These are phyloP conservation scores for Megalops cyprinoides DNA, from an alignment of 2,797 vertebrate genomes.

Conservation along the genomic window DNA sequence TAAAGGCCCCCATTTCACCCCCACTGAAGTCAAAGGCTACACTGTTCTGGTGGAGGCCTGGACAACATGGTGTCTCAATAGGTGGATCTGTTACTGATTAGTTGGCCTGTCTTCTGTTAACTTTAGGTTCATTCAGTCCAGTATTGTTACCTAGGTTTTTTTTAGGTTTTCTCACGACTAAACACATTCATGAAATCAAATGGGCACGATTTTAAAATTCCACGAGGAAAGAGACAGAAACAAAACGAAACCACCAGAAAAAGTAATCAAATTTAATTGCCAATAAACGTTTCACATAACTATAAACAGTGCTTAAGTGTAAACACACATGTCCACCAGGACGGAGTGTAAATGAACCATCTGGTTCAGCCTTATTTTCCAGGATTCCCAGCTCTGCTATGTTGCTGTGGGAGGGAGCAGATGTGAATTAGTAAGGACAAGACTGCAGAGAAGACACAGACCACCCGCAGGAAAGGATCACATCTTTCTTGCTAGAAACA, in stretches of 20 bases:
- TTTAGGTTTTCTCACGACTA: not conserved
- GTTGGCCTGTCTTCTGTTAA: not conserved
- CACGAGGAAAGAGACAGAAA: not conserved
- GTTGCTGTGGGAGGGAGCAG: conserved; percentile 17
- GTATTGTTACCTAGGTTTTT: not conserved
- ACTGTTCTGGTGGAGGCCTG: conserved; percentile 12
- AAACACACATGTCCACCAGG: not conserved
- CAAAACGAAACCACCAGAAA: not conserved
- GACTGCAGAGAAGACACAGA: conserved; percentile 17
- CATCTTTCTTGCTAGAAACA: conserved; percentile 21
- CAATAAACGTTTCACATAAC: conserved; percentile 15
- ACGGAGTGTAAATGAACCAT: conserved; percentile 17
- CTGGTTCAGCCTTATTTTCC: conserved; percentile 19
- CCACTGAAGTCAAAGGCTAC: conserved; percentile 5
- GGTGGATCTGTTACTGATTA: not conserved
- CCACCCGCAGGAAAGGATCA: conserved; percentile 35
- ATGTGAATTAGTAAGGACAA: conserved; percentile 31
- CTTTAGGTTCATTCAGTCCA: not conserved
- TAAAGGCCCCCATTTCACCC: not conserved
- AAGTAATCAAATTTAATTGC: not conserved
- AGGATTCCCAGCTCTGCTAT: conserved; percentile 5
- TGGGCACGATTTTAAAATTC: not conserved
- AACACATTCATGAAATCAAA: not conserved
- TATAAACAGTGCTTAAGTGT: not conserved
- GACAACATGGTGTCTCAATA: not conserved